Percentiles rank a stretch among this genome's conserved stretches.
Evolutionary conservation across 2,113 vertebrate species (phyloP).

Genomic region (Lipophrys pholis): DNA sequence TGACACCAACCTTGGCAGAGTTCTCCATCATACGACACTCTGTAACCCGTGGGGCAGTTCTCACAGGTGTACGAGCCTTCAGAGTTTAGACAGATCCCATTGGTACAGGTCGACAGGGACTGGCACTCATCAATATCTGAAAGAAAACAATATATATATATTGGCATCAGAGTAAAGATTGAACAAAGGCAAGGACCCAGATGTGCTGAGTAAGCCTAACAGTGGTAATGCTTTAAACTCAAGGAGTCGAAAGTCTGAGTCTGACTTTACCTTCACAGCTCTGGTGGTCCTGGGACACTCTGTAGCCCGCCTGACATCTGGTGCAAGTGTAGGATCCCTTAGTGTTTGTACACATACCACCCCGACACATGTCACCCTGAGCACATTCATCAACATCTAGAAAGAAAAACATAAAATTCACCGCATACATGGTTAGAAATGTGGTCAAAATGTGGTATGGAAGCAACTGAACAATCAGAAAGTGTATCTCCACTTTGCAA

Average conservation of each 20-base stretch:
- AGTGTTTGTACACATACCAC: conserved; percentile 87
- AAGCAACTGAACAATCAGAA: too few relatives aligned
- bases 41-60: conserved; percentile 80
- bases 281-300: conserved; percentile 83
- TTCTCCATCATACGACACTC: conserved; percentile 79
- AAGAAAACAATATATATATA: conserved; percentile 24
- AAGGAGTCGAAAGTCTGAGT: conserved; percentile 32
- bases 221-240: conserved; percentile 32
- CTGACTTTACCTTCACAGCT: conserved; percentile 87
- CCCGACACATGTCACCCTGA: conserved; percentile 79
- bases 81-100: conserved; percentile 84
- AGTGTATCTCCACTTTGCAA: too few relatives aligned
- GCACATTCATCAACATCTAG: conserved; percentile 90
- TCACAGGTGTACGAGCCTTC: conserved; percentile 83
- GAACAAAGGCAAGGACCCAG: neutral
- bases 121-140: conserved; percentile 84
- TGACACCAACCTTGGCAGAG: conserved; percentile 80
- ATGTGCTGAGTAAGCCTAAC: conserved; percentile 32
- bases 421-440: neutral
- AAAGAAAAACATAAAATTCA: conserved; percentile 30
- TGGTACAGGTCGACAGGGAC: conserved; percentile 73
- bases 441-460: too few relatives aligned
- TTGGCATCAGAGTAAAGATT: neutral
- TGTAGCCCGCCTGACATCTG: conserved; percentile 85
- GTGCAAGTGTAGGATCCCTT: conserved; percentile 89